phyloP scores from a whole-genome alignment of 2,113 vertebrate species.

The Salvator merianae region DNA sequence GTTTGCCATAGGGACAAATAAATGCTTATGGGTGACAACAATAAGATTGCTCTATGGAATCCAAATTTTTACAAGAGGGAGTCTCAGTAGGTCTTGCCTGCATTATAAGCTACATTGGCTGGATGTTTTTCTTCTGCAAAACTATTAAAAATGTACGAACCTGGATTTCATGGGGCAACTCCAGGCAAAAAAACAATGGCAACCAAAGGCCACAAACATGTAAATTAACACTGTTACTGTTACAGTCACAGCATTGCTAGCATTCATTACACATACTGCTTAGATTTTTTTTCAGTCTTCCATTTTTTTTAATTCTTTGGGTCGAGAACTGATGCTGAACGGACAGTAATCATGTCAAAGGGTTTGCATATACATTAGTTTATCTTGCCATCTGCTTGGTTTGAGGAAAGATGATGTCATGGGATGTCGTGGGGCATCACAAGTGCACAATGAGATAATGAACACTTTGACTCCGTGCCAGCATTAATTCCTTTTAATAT shows the following conservation, averaged over 20 bases:
- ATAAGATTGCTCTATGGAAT: too few species aligned
- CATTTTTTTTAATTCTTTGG: not conserved
- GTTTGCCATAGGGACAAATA: not conserved
- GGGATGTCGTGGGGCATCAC: not conserved
- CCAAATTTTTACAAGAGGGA: too few species aligned
- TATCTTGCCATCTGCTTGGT: not conserved
- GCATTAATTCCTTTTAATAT: not conserved
- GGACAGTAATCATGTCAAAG: not conserved
- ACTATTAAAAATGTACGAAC: too few species aligned
- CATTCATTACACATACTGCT: not conserved
- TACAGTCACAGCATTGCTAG: not conserved
- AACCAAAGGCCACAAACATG: not conserved
- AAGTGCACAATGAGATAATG: not conserved
- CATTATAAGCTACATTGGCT: too few species aligned
- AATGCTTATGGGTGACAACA: not conserved
- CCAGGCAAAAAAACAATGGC: too few species aligned
- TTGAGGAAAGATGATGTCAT: not conserved
- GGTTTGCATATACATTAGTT: not conserved
- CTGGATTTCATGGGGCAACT: too few species aligned
- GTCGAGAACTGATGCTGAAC: not conserved
- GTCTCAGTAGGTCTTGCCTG: too few species aligned
- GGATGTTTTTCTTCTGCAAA: too few species aligned
- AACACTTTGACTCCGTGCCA: not conserved
- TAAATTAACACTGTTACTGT: not conserved
- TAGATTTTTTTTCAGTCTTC: not conserved